Base-by-base conservation (phyloP, 2,888 invertebrate genomes). In the Emmelina monodactyla region DNA sequence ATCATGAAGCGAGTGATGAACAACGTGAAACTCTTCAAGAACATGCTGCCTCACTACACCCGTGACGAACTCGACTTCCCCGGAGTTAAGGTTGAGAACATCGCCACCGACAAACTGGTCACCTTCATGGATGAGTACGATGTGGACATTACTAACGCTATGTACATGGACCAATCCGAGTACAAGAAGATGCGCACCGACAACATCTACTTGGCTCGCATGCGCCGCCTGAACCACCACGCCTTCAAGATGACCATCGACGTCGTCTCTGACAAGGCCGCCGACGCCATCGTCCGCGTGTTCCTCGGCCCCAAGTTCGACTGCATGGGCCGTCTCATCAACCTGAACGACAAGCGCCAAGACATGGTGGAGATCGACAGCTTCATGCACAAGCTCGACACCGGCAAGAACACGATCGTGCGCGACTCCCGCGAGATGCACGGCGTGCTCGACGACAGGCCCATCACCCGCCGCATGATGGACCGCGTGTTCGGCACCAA, bases 221-320 rank as follows among this genome's bases (percentile, higher is more conserved):
- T 84, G 66, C 75, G 72, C 37, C 85, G 87, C 37, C 81, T 88
- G 22, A 87, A 87, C 66, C 84, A 87, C 69, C 82, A 86, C 29
- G 83, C 84, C 32, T 88, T 86, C 82, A 81, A 81, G 53, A 78
- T 84, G 37, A 78, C 76, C 44, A 59, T 87, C 40, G 75, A 78
- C 31, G 79, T 87, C 16, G 58, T 66, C 14, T 84, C 85, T 29
- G 83, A 84, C 41, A 82, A 84, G 51, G 62, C 78, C 3, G 69
- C 72, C 19, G 83, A 84, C 46, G 83, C 83, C 32, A 83, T 88
- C 9, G 83, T 89, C 10, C 85, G 88, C 37, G 65, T 87, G 11
- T 89, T 84, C 80, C 62, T 88, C 43, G 89, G 87, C 50, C 89
- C 89, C 25, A 88, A 88, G 63, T 85, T 79, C 66, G 86, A 89